phyloP scores from a whole-genome alignment of 2,888 invertebrate species.

The Drosophila suboccidentalis region DNA sequence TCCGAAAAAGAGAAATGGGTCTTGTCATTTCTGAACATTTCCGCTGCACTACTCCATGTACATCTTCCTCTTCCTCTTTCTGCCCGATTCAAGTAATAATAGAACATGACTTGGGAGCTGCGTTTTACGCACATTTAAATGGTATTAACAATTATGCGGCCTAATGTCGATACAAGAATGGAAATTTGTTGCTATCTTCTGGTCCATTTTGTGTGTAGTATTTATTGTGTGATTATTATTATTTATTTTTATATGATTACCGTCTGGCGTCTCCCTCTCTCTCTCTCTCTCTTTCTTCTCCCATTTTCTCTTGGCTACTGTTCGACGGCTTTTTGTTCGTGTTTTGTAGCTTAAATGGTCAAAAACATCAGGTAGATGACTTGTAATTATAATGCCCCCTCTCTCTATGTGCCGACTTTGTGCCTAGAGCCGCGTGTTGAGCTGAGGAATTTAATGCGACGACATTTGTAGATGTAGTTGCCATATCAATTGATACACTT shows the following conservation, averaged over 20 bases:
- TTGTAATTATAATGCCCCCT: constrained; percentile 70
- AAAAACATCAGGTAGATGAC: constrained; percentile 80
- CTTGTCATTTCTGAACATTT: constrained; percentile 59
- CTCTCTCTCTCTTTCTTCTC: neutral
- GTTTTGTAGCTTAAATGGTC: constrained; percentile 77
- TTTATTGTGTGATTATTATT: constrained; percentile 75
- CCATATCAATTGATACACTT: constrained; percentile 62
- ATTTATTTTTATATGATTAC: constrained; percentile 72
- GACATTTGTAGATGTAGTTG: constrained; percentile 31
- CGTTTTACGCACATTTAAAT: constrained; percentile 69
- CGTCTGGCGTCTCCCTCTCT: constrained; percentile 20
- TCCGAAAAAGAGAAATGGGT: constrained; percentile 52
- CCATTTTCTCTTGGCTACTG: constrained; percentile 58
- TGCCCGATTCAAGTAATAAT: constrained; percentile 26
- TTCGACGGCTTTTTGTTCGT: constrained; percentile 50
- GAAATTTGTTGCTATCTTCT: constrained; percentile 66
- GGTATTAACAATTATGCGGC: constrained; percentile 73
- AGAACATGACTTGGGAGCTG: constrained; percentile 60
- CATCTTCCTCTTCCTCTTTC: constrained; percentile 37
- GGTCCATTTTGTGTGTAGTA: constrained; percentile 27
- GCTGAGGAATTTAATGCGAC: constrained; percentile 44
- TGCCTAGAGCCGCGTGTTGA: constrained; percentile 15
- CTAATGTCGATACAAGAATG: constrained; percentile 70
- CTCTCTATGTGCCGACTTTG: constrained; percentile 31
- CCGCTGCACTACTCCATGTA: constrained; percentile 49